Evolutionary conservation across 2,888 invertebrate species (phyloP).

Genomic region (Cosmia trapezina): DNA sequence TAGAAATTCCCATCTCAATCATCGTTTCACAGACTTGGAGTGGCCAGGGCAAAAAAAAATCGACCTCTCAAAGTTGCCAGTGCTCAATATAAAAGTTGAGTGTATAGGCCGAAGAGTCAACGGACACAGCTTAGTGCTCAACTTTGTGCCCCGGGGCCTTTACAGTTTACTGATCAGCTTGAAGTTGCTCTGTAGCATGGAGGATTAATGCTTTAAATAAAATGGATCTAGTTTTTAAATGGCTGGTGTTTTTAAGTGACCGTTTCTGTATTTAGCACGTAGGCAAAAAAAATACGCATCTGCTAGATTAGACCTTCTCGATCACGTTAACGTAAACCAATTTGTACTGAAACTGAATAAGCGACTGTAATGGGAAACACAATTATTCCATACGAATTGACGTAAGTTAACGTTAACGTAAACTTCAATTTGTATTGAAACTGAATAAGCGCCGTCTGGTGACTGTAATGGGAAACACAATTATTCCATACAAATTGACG

Average conservation of each 20-base stretch:
- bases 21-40: neutral
- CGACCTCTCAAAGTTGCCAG: slow-evolving; percentile 44
- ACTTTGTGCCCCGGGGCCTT: slow-evolving; percentile 30
- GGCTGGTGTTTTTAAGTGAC: neutral
- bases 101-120: slow-evolving; percentile 57
- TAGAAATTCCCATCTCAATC: neutral
- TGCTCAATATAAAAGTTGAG: slow-evolving; percentile 53
- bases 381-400: too few species aligned
- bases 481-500: too few species aligned
- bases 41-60: slow-evolving; percentile 16
- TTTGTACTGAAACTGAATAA: too few species aligned
- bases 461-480: too few species aligned
- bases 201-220: neutral
- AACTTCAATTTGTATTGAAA: too few species aligned
- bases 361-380: too few species aligned
- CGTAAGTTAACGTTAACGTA: too few species aligned
- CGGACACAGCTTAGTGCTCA: slow-evolving; percentile 40
- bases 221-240: neutral
- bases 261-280: neutral
- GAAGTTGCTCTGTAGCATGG: slow-evolving; percentile 26
- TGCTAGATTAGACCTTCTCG: too few species aligned
- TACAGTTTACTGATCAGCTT: slow-evolving; percentile 44
- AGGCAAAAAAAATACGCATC: neutral
- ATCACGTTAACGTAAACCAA: too few species aligned
- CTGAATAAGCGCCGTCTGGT: too few species aligned